phyloP scores from a whole-genome alignment of 2,888 invertebrate species.

The Pammene aurita region DNA sequence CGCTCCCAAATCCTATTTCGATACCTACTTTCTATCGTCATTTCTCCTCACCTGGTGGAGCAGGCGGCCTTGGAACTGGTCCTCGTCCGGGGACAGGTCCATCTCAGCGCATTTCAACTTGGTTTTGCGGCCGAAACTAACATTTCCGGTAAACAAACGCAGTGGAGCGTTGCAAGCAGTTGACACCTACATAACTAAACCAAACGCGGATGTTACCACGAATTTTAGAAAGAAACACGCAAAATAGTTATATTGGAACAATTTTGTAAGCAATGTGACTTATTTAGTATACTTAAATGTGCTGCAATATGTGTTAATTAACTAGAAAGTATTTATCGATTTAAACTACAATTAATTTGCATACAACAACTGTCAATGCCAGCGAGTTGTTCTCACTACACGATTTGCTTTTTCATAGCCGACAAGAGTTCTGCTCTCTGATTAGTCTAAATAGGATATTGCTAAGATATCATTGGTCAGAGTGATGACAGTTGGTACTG shows the following conservation, averaged over 20 bases:
- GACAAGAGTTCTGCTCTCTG: background rate
- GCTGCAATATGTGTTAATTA: slow-evolving; percentile 2
- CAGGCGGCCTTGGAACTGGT: slow-evolving; percentile 90
- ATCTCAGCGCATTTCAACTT: slow-evolving; percentile 60
- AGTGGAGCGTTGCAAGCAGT: slow-evolving; percentile 65
- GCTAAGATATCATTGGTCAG: background rate
- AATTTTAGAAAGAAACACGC: background rate
- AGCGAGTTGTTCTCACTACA: slow-evolving; percentile 14
- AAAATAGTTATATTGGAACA: background rate
- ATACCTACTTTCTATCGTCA: slow-evolving; percentile 23
- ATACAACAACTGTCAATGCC: slow-evolving; percentile 25
- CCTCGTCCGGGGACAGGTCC: slow-evolving; percentile 91
- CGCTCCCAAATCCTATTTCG: slow-evolving; percentile 38
- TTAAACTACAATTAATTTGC: slow-evolving; percentile 32
- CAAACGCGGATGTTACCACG: slow-evolving; percentile 38
- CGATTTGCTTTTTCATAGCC: background rate
- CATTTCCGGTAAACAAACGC: slow-evolving; percentile 64
- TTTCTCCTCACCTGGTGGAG: slow-evolving; percentile 86
- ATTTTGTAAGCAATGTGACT: background rate
- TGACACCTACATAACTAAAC: slow-evolving; percentile 41
- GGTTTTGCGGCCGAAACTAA: slow-evolving; percentile 55
- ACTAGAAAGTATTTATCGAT: slow-evolving; percentile 31
- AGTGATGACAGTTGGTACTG: background rate
- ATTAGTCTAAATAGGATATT: background rate
- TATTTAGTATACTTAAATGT: slow-evolving; percentile 1